Evolutionary conservation across 2,888 invertebrate genomes (phyloP).

Genomic region (Bursaphelenchus okinawaensis): DNA sequence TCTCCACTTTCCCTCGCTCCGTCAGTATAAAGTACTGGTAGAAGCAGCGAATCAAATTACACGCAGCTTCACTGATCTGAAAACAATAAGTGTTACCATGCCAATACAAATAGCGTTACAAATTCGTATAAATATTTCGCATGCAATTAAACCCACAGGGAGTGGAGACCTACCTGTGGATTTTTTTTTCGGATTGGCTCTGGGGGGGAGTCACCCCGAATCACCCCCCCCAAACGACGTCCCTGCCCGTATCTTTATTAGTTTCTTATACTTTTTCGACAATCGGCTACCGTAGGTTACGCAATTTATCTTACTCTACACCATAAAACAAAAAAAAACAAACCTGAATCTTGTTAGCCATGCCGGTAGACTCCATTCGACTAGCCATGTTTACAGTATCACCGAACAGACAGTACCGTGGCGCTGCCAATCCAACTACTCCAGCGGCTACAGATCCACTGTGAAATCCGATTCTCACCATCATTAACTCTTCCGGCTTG

Average conservation of each 20-base stretch:
- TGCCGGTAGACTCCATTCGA: slow-evolving; percentile 46
- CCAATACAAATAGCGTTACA: too few species aligned
- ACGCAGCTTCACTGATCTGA: slow-evolving; percentile 51
- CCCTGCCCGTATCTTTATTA: too few species aligned
- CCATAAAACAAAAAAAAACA: slow-evolving; percentile 5
- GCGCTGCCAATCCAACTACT: slow-evolving; percentile 44
- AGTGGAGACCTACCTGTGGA: too few species aligned
- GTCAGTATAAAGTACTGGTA: slow-evolving; percentile 45
- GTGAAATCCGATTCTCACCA: slow-evolving; percentile 56
- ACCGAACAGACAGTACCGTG: slow-evolving; percentile 48
- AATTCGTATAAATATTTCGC: too few species aligned
- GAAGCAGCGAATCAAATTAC: slow-evolving; percentile 52
- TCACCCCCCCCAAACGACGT: too few species aligned
- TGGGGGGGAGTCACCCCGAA: too few species aligned
- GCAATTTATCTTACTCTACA: not conserved
- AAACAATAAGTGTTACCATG: too few species aligned
- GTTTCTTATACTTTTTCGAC: too few species aligned
- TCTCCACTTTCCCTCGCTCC: slow-evolving; percentile 53
- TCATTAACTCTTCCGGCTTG: slow-evolving; percentile 52
- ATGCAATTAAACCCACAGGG: too few species aligned
- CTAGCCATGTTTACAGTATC: slow-evolving; percentile 52
- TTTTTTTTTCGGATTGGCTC: too few species aligned
- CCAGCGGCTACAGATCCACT: slow-evolving; percentile 55
- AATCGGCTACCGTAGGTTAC: too few species aligned
- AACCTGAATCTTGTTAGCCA: slow-evolving; percentile 48